Evolutionary conservation across 1,140 invertebrate species (phyloP).

Genomic region (Saccostrea echinata): DNA sequence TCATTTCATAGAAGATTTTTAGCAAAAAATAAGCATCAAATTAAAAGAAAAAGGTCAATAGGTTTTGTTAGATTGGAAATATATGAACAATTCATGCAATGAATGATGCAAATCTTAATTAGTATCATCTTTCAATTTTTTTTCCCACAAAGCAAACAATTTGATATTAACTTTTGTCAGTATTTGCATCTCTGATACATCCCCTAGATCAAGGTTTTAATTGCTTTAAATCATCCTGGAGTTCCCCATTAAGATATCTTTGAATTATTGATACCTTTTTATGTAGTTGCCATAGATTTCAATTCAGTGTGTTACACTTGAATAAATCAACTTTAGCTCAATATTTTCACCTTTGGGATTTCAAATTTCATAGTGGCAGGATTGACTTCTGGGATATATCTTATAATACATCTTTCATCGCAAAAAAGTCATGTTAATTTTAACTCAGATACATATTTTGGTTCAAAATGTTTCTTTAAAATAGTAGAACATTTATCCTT

Average conservation of each 20-base stretch:
- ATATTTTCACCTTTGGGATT: not conserved
- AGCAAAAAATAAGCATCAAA: no score
- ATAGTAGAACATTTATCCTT: not conserved
- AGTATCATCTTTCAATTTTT: no score
- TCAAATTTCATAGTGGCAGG: not conserved
- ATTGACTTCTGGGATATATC: not conserved
- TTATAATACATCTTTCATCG: not conserved
- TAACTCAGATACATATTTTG: not conserved
- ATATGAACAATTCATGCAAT: no score
- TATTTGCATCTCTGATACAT: no score
- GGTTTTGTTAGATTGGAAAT: no score
- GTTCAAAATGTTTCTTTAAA: not conserved
- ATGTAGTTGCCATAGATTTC: not conserved
- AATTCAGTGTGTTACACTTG: not conserved
- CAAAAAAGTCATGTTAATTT: not conserved
- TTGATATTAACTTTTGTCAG: no score
- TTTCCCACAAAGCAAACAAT: no score
- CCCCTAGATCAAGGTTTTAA: not conserved
- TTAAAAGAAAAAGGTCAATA: no score
- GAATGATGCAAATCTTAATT: no score
- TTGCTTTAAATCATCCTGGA: not conserved
- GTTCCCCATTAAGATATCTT: not conserved
- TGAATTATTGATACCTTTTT: conserved; percentile 5
- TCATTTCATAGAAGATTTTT: no score
- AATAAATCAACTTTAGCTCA: conserved; percentile 2